Evolutionary conservation across 1,140 invertebrate species (phyloP), one percentile per base, ranked within the genome.

Genomic region (Medauroidea extradentata): DNA sequence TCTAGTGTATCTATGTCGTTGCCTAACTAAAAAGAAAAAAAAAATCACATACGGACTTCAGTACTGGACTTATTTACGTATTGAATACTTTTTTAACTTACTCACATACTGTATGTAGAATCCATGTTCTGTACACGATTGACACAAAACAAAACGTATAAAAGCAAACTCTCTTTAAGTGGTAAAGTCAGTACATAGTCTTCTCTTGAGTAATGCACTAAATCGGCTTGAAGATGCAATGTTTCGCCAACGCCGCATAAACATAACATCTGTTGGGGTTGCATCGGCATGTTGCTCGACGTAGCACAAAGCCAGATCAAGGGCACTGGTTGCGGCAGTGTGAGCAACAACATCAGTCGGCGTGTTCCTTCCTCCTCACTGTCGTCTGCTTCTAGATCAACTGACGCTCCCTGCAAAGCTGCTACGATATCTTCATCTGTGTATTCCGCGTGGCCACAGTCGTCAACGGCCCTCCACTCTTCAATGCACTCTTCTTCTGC

Each of bases 231-330:
- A 39, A 39, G 3, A 42, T 3, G 38, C 34, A 2, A 53, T 53
- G 3, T 53, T 53, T n/a, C 52, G 34, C 2, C 27, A 56, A 23
- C 18, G 39, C 18, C 41, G 13, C 39, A 51, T 51, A 27, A 51
- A 51, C 18, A 19, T 51, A 25, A 46, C 41, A 46, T 56, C 25
- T 13, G 38, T 46, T 16, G 41, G 53, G 21, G 41, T 56, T 16
- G 53, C 53, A 46, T 13, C 53, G n/a, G 49, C 18, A 27, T 49
- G 42, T 43, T 56, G 39, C 46, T 56, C 53, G 14, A 56, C 53
- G 41, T 56, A 56, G 16, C 39, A 11, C 27, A 56, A 46, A n/a
- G 39, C 53, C 24, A 56, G 16, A 13, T 56, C 53, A 56, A 56
- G 24, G 19, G 42, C 53, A 46, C 21, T 25, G 21, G 42, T 29